Evolutionary conservation across 2,113 vertebrate species (phyloP).

Genomic region (Carollia perspicillata): DNA sequence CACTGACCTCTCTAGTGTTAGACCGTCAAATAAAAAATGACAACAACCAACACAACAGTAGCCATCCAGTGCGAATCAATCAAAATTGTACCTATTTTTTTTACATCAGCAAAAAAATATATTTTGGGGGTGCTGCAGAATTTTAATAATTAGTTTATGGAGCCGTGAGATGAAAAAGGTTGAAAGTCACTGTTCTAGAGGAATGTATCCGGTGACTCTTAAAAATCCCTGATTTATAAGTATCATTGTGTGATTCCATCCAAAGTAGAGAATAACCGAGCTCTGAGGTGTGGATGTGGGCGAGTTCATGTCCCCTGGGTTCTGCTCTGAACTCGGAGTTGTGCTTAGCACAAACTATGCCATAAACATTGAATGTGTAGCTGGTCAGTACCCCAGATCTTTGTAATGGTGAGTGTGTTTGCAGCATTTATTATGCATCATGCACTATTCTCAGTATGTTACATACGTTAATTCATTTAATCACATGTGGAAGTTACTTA

Average conservation of each 20-base stretch:
- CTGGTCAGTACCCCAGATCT: neutral
- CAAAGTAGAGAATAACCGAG: neutral
- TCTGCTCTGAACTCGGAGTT: neutral
- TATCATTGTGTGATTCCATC: no score
- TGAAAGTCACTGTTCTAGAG: neutral
- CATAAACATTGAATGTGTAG: neutral
- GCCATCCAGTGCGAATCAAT: no score
- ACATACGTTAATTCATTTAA: neutral
- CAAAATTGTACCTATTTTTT: no score
- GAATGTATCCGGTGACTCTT: neutral
- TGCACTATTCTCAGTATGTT: neutral
- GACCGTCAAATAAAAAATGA: neutral
- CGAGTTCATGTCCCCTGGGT: neutral
- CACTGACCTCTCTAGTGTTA: neutral
- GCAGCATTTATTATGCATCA: neutral
- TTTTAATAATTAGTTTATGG: neutral
- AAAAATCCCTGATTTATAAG: neutral
- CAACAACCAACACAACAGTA: neutral
- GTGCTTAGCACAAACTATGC: neutral
- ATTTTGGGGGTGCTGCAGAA: neutral
- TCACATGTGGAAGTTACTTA: neutral
- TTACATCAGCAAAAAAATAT: neutral
- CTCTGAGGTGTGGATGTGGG: neutral
- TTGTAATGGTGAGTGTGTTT: neutral
- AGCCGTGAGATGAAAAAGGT: neutral